Conservation (phyloP, 2,797 vertebrate genomes). For the Rhinatrema bivittatum region DNA sequence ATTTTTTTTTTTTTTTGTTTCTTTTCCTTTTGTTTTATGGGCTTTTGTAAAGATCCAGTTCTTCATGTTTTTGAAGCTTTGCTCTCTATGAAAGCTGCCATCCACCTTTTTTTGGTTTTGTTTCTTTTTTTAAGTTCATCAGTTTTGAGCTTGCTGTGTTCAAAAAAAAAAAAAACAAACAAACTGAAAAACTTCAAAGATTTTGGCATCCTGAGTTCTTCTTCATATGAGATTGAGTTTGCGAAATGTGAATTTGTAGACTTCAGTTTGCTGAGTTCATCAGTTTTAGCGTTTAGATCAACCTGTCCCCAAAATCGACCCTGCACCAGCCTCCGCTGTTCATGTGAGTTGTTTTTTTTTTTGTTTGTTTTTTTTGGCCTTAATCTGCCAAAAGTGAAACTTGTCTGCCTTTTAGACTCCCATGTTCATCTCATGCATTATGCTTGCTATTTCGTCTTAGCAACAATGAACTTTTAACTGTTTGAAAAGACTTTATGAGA, state of each 20-base stretch:
- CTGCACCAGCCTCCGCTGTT: conserved; percentile 68
- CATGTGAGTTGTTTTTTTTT: too few relatives aligned
- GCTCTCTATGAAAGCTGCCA: conserved; percentile 64
- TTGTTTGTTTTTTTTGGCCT: too few relatives aligned
- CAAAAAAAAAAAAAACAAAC: conserved; percentile 34
- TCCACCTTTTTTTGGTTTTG: conserved; percentile 49
- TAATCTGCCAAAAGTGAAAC: conserved; percentile 77
- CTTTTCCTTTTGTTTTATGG: conserved; percentile 26
- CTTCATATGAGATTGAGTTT: conserved; percentile 76
- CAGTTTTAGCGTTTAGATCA: conserved; percentile 62
- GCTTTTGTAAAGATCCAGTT: conserved; percentile 47
- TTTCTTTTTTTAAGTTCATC: conserved; percentile 55
- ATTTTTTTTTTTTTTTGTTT: conserved; percentile 24
- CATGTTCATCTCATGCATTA: conserved; percentile 90
- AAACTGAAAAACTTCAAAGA: too few relatives aligned
- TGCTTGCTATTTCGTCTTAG: conserved; percentile 85
- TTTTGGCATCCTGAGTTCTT: conserved; percentile 56
- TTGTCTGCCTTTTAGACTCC: conserved; percentile 76
- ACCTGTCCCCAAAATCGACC: conserved; percentile 71
- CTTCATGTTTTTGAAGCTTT: conserved; percentile 52
- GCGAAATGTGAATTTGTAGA: conserved; percentile 66
- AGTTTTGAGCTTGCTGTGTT: conserved; percentile 72
- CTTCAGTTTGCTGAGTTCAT: conserved; percentile 69
- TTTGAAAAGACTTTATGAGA: conserved; percentile 71
- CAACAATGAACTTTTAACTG: conserved; percentile 75